A percentile compares a stretch with the other conserved stretches of the same genome.
Conservation (phyloP, 2,797 vertebrate genomes). For the Pelodytes ibericus region DNA sequence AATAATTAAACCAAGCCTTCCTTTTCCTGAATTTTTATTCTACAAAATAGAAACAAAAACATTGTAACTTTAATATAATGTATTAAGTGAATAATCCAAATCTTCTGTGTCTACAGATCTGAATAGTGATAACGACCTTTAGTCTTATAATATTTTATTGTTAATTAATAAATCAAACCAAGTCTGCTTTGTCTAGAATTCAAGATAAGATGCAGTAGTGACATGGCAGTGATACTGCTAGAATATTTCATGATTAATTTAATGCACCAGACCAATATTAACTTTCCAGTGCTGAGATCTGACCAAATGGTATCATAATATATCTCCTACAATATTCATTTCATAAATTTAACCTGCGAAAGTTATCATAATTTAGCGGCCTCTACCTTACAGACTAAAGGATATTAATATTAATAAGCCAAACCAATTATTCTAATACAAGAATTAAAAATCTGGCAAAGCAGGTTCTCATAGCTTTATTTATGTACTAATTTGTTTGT, state of each 20-base stretch:
- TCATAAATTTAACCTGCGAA: not conserved
- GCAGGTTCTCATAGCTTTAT: too few species aligned
- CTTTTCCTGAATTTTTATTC: too few species aligned
- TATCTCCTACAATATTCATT: not conserved
- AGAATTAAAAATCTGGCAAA: too few species aligned
- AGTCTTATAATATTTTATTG: not conserved
- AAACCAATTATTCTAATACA: too few species aligned
- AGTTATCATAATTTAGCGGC: too few species aligned
- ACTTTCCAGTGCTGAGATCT: not conserved
- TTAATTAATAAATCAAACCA: not conserved
- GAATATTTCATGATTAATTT: not conserved
- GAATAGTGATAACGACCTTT: not conserved
- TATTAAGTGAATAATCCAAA: too few species aligned
- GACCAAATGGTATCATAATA: not conserved
- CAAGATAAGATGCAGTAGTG: not conserved
- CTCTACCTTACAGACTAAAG: too few species aligned
- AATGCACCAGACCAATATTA: not conserved
- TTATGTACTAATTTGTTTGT: too few species aligned
- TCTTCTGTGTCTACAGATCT: not conserved
- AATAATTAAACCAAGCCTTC: too few species aligned
- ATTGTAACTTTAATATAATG: too few species aligned
- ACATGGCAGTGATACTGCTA: not conserved
- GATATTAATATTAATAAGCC: too few species aligned
- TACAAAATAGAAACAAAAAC: too few species aligned
- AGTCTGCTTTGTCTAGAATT: not conserved